Conservation (phyloP, 2,888 invertebrate genomes). For the Rhagonycha fulva region DNA sequence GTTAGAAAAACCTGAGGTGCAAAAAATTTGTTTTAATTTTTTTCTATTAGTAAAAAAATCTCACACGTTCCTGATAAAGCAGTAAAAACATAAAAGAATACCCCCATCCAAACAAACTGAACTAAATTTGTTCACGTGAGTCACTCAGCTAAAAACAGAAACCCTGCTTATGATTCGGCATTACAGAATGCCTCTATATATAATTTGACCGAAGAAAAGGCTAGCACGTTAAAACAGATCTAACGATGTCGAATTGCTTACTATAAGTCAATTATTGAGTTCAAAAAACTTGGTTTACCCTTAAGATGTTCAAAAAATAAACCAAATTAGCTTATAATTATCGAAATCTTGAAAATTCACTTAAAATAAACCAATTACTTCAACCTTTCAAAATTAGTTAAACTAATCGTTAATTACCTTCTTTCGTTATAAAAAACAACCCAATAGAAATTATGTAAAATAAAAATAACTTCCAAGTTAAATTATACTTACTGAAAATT, state of each 20-base stretch:
- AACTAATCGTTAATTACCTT: not conserved
- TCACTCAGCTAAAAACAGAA: constrained; percentile 47
- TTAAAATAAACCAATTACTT: not conserved
- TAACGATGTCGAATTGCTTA: constrained; percentile 11
- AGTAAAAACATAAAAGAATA: constrained; percentile 37
- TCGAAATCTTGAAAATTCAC: not conserved
- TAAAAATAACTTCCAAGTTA: not conserved
- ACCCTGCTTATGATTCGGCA: constrained; percentile 33
- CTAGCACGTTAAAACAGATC: constrained; percentile 12
- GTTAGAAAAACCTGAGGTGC: not conserved
- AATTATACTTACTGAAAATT: not conserved
- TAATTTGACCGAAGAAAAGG: constrained; percentile 22
- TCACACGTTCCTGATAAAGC: constrained; percentile 30
- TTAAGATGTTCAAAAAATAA: not conserved
- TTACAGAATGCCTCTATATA: constrained; percentile 30
- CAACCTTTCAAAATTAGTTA: not conserved
- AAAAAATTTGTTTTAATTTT: not conserved
- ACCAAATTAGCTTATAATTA: not conserved
- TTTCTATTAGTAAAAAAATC: not conserved
- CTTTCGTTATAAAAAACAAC: not conserved
- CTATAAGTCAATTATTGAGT: constrained; percentile 5
- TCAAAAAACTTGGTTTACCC: constrained; percentile 10
- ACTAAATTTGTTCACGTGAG: constrained; percentile 47
- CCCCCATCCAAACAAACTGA: constrained; percentile 48
- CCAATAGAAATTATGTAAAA: not conserved